Evolutionary conservation across 2,113 vertebrate species (phyloP).

Genomic region (Bos taurus): DNA sequence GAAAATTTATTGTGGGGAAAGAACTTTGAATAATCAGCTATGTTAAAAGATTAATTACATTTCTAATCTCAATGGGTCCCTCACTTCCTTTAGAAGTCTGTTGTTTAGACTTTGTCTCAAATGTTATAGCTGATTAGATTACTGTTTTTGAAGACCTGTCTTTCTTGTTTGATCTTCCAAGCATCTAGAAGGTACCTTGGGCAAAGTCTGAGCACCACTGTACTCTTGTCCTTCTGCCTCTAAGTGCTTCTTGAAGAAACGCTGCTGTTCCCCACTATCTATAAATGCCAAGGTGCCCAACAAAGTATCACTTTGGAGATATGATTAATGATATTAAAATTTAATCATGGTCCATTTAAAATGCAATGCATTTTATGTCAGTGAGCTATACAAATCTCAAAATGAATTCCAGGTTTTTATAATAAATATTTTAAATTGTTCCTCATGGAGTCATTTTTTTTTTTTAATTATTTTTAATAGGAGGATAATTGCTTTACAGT

Average conservation of each 20-base stretch:
- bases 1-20: not conserved
- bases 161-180: not conserved
- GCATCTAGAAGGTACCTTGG: not conserved
- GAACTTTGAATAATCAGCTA: not conserved
- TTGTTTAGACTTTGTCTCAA: not conserved
- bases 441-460: not conserved
- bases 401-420: not conserved
- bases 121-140: not conserved
- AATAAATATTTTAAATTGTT: not conserved
- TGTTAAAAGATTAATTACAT: not conserved
- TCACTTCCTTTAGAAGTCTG: not conserved
- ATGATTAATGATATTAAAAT: not conserved
- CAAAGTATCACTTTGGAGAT: not conserved
- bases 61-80: not conserved
- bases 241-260: not conserved
- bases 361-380: not conserved
- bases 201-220: not conserved
- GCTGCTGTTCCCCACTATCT: rapidly evolving
- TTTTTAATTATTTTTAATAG: not conserved
- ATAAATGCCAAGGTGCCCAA: no score
- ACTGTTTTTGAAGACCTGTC: not conserved
- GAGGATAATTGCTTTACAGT: not conserved
- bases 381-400: not conserved
- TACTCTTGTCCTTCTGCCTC: not conserved
- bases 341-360: not conserved